A percentile compares a stretch with the other conserved stretches of the same genome.
Conservation (phyloP, 2,888 invertebrate genomes). For the Aporophyla nigra region DNA sequence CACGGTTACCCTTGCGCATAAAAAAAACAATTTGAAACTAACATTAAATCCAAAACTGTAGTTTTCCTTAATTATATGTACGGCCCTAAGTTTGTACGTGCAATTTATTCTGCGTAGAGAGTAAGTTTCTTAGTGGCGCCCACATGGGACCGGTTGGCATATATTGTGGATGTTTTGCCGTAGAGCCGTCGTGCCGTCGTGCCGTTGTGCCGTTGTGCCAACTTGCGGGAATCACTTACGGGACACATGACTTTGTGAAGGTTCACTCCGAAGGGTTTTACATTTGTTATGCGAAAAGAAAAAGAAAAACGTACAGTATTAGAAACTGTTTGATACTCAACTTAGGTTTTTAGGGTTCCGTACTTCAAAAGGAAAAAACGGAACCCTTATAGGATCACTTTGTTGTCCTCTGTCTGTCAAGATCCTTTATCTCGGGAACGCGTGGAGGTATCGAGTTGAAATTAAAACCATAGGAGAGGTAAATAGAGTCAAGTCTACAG, state of each 20-base stretch:
- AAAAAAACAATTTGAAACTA: slow-evolving; percentile 14
- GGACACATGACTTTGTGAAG: slow-evolving; percentile 46
- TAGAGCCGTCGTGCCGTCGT: not conserved
- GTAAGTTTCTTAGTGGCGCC: slow-evolving; percentile 54
- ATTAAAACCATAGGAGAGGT: too few species aligned
- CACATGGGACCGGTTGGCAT: slow-evolving; percentile 58
- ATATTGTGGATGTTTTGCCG: slow-evolving; percentile 25
- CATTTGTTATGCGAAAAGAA: slow-evolving; percentile 53
- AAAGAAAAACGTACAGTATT: slow-evolving; percentile 21
- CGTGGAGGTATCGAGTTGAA: too few species aligned
- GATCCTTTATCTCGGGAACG: too few species aligned
- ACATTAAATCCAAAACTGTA: slow-evolving; percentile 34
- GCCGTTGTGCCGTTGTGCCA: slow-evolving; percentile 24
- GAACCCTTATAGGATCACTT: too few species aligned
- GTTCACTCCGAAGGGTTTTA: slow-evolving; percentile 36
- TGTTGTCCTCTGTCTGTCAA: too few species aligned
- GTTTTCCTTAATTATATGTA: slow-evolving; percentile 53
- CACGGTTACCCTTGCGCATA: not conserved
- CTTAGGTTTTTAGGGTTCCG: not conserved
- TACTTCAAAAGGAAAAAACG: too few species aligned
- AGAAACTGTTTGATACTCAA: slow-evolving; percentile 30
- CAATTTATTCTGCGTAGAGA: slow-evolving; percentile 55
- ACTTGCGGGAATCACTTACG: slow-evolving; percentile 60
- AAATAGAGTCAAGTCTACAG: too few species aligned
- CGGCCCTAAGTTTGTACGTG: slow-evolving; percentile 27